Conservation (phyloP, 1,140 invertebrate genomes). For the Solenopsis invicta region DNA sequence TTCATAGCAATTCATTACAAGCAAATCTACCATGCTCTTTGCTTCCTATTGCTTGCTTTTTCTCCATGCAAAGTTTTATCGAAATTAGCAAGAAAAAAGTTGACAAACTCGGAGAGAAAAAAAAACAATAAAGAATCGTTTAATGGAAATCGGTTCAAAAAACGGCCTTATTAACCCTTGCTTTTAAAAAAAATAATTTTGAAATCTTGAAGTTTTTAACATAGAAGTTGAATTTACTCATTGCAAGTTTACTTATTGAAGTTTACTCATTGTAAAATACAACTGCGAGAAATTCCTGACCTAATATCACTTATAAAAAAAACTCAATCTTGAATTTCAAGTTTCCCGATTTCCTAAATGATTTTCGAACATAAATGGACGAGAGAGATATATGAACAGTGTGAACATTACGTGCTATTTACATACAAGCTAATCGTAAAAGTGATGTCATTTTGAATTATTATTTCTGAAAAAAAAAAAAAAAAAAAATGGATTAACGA, state of each 20-base stretch:
- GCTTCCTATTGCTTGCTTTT: too few relatives aligned
- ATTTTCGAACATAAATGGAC: neutral
- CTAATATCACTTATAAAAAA: neutral
- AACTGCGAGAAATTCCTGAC: neutral
- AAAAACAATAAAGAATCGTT: too few relatives aligned
- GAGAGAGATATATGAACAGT: neutral
- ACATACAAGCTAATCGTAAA: constrained; percentile 22
- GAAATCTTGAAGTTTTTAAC: neutral
- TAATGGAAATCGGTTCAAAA: too few relatives aligned
- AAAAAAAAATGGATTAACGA: constrained; percentile 8
- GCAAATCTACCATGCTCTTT: too few relatives aligned
- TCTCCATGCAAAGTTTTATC: too few relatives aligned
- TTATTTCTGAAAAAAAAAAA: constrained; percentile 19
- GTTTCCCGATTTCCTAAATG: neutral
- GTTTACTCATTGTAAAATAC: neutral
- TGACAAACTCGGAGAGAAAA: too few relatives aligned
- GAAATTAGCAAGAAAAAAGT: too few relatives aligned
- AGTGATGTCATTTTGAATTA: neutral
- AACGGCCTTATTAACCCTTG: too few relatives aligned
- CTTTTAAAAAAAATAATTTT: neutral
- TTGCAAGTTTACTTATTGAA: too few relatives aligned
- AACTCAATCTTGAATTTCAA: too few relatives aligned
- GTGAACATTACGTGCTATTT: neutral
- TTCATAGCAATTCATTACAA: too few relatives aligned
- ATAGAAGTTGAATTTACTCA: neutral